Percentiles rank a stretch among this genome's conserved stretches.
Conservation (phyloP, 2,888 invertebrate genomes). For the Pinctada fucata region DNA sequence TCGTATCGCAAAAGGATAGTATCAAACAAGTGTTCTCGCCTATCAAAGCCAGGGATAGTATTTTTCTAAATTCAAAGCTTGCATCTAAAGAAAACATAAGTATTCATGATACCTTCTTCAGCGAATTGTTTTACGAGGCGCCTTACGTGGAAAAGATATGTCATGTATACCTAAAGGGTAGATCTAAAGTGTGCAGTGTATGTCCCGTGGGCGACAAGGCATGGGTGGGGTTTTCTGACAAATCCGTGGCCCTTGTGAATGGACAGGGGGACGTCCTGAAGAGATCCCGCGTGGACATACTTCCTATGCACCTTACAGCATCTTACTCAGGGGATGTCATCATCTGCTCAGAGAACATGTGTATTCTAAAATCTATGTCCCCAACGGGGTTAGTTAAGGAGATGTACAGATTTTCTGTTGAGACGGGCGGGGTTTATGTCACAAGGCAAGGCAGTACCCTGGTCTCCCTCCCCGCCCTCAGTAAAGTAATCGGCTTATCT, state of each 20-base stretch:
- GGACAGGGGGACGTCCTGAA: background rate
- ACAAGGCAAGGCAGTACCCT: background rate
- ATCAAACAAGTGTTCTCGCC: too few species aligned
- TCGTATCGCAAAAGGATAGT: too few species aligned
- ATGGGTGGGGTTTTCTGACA: slow-evolving; percentile 1
- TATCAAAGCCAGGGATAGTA: background rate
- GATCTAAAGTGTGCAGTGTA: background rate
- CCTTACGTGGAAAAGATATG: background rate
- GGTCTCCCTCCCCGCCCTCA: background rate
- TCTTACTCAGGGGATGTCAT: background rate
- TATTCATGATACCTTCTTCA: background rate
- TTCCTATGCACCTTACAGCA: background rate
- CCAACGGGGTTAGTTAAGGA: background rate
- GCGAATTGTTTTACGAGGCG: background rate
- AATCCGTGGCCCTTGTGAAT: background rate
- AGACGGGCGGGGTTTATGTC: background rate
- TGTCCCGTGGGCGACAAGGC: background rate
- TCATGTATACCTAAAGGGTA: background rate
- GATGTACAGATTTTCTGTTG: background rate
- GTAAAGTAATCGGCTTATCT: background rate
- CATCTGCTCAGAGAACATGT: background rate
- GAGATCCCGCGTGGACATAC: background rate
- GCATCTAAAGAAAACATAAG: background rate
- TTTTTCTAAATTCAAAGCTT: background rate
- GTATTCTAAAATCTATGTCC: background rate